Base-by-base conservation (phyloP, 2,888 invertebrate genomes). In the Tenthredo mesomela region DNA sequence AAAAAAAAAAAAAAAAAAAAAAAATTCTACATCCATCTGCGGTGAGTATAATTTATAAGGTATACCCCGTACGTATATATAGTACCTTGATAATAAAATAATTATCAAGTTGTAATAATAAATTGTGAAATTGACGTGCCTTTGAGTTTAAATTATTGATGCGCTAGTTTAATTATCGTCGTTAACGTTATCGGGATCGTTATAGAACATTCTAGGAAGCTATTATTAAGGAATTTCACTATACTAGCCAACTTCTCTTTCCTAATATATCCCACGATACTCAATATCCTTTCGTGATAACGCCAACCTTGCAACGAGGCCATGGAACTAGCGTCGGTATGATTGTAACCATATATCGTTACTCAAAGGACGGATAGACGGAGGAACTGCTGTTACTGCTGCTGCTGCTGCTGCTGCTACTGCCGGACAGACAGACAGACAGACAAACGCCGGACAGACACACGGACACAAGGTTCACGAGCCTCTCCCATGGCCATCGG, bases 341-440 rank as follows among this genome's bases (percentile, higher is more conserved):
- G 92, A 93, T 92, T 91, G 93, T 93, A 93, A 93, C 91, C 91
- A 92, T 92, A 93, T 92, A 90, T 91, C 87, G 87, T 89, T 87
- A 80, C 84, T 88, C 87, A 88, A 90, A 90, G 90, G 90, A 91
- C 90, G 89, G 80, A 58, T 29, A 43, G 73, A 43, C 73, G 43
- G 73, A 73, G 21, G 43, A 70, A 73, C 71, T 40, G 33, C 33
- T 33, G 33, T 4, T 33, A 12, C 67, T 33, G 67, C 15, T 33
- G 25, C 12, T 18, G 29, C 33, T 67, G 29, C 61, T 25, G 65
- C 61, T 25, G 61, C 70, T n/a, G 33, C 73, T 73, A n/a, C n/a
- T n/a, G n/a, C n/a, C n/a, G n/a, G 58, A 12, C 40, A 1, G 61
- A 80, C 47, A 33, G 67, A 73, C 73, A 18, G 61, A 80, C 67